A percentile compares a stretch with the other conserved stretches of the same genome.
These are phyloP conservation scores for Campoletis raptor DNA, from an alignment of 2,888 invertebrate species.

Conservation along the genomic window DNA sequence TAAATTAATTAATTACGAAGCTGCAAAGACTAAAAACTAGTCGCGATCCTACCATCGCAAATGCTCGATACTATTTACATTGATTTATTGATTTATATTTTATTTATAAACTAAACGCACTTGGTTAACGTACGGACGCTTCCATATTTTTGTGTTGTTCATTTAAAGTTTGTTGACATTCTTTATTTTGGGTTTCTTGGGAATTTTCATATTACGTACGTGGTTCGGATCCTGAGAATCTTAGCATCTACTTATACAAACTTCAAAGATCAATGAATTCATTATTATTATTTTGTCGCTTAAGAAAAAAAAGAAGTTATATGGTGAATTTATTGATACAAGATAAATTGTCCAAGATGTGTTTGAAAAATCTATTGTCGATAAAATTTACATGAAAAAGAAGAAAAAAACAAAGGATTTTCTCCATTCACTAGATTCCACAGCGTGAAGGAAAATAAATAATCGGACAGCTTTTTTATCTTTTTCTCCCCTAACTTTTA, in stretches of 20 bases:
- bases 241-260: constrained; percentile 52
- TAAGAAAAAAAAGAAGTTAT: background rate
- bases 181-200: background rate
- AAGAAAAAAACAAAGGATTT: background rate
- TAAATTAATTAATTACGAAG: constrained; percentile 66
- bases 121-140: constrained; percentile 36
- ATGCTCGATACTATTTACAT: constrained; percentile 65
- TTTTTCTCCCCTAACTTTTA: background rate
- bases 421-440: constrained; percentile 3
- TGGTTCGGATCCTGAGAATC: constrained; percentile 64
- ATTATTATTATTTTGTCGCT: constrained; percentile 15
- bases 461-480: constrained; percentile 5
- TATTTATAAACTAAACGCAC: constrained; percentile 50
- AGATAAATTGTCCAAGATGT: constrained; percentile 11
- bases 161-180: constrained; percentile 10
- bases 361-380: background rate
- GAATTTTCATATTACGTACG: constrained; percentile 52
- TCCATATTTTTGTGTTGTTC: constrained; percentile 23
- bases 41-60: constrained; percentile 51
- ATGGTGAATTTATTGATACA: constrained; percentile 1
- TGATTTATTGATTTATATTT: constrained; percentile 17
- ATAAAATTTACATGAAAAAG: constrained; percentile 20
- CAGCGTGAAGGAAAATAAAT: background rate
- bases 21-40: constrained; percentile 57
- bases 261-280: constrained; percentile 8